These are phyloP conservation scores for Macrocentrus cingulum DNA, from an alignment of 1,140 invertebrate species.

Conservation along the genomic window DNA sequence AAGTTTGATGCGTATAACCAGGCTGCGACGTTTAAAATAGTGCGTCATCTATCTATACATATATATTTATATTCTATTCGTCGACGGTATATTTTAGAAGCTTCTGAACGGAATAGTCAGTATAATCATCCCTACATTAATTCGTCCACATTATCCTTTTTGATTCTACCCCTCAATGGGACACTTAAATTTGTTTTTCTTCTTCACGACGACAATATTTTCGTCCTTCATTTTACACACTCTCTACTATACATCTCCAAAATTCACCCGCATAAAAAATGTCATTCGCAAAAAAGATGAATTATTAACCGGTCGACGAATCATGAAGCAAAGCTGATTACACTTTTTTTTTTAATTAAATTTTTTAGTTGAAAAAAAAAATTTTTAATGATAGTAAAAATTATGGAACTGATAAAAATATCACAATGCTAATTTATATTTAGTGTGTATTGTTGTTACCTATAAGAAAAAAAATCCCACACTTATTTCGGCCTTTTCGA, in stretches of 20 bases:
- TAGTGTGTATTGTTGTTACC: no score
- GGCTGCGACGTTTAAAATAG: constrained; percentile 54
- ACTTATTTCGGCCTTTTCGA: no score
- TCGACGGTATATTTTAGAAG: constrained; percentile 21
- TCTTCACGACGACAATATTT: no score
- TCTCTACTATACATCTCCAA: not conserved
- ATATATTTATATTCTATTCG: constrained; percentile 44
- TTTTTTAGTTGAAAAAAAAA: not conserved
- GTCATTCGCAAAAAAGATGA: not conserved
- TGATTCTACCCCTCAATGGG: not conserved
- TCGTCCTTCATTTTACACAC: not conserved
- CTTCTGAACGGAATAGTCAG: constrained; percentile 19
- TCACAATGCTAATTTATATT: no score
- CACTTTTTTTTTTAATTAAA: constrained; percentile 10
- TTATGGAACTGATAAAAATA: not conserved
- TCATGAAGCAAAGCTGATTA: constrained; percentile 31
- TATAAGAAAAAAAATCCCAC: no score
- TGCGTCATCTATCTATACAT: no score
- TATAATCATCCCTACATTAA: constrained; percentile 7
- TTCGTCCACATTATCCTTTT: not conserved
- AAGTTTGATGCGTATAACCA: constrained; percentile 55
- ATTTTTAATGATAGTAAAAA: constrained; percentile 2
- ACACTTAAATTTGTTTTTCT: no score
- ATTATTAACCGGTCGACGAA: constrained; percentile 20
- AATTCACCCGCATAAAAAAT: not conserved